Evolutionary conservation across 2,888 invertebrate genomes (phyloP), one percentile per base, ranked within the genome.

Genomic region (Leptinotarsa tumamoca): DNA sequence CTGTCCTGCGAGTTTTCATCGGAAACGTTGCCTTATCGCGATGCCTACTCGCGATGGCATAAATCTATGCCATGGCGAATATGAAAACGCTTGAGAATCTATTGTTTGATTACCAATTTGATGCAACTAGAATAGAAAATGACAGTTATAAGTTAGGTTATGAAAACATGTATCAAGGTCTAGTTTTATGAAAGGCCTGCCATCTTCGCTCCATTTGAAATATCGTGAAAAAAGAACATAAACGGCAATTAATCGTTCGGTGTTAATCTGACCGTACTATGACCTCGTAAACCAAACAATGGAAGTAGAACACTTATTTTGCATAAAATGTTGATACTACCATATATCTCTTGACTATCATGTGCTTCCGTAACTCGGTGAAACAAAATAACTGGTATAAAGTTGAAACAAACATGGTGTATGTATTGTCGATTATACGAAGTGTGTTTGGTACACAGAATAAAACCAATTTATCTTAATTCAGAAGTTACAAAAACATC

Each of bases 271-370:
- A 51, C 68, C 68, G 68, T 52, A 68, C 68, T 68, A 23, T 68
- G 68, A 68, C 68, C 68, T 52, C 68, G 21, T 52, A 68, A 51
- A 21, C 17, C 23, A 68, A 68, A 68, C 68, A 68, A 68, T 68
- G 27, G 18, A 68, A 68, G 68, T 68, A 52, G 52, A 68, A 68
- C 68, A 27, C 52, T 68, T 23, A 27, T 68, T 68, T 68, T 68
- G 68, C 68, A 68, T 68, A 68, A 68, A 68, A 68, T 52, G 52
- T 68, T 51, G 52, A 52, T 52, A 52, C 3, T n/a, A 14, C 52
- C 52, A 52, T 52, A 52, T 52, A 52, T 7, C 15, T 52, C n/a
- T 52, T n/a, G 52, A 15, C 52, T 52, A 52, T 2, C n/a, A 52
- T 52, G 52, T n/a, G 52, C n/a, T 52, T 52, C 52, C n/a, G 52